Base-by-base conservation (phyloP, 2,888 invertebrate species). In the Tolmerus cingulatus region DNA sequence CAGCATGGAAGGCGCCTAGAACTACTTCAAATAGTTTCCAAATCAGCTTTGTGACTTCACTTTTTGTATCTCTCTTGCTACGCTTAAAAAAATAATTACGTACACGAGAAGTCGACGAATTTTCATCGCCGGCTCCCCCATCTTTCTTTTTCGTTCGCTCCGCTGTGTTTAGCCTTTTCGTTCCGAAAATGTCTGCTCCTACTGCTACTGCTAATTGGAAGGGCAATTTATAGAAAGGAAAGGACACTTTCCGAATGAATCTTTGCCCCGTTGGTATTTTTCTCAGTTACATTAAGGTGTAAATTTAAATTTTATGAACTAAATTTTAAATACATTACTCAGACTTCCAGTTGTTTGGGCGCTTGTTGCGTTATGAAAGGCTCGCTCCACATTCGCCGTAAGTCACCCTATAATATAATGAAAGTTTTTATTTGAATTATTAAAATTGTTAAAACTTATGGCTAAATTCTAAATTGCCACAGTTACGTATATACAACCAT, bases 331-430 rank as follows among this genome's bases (percentile, higher is more conserved):
- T 88, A 88, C 89, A 88, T 81, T 76, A 91, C 91, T 95, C 95
- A 96, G 95, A 96, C 96, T 93, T 96, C 96, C 93, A 96, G 94
- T 93, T 96, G 96, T 93, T 97, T 97, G 90, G 97, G 95, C 91
- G 95, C 95, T 91, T 95, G 95, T 90, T 97, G 96, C 90, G 96
- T 94, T 93, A 97, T 97, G 93, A 98, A 98, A 89, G 98, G 98
- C 93, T 98, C 98, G 91, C 97, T 97, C 99, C 99, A 99, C 98
- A 99, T 99, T 91, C 98, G 95, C 92, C 98, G 94, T 90, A 99
- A 94, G 94, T 99, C 99, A 89, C 99, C 98, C 98, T 98, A 93
- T 8, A 92, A 66, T 74, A 57, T 74, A 30, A 66, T 12, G 4
- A 66, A 57, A 57, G 2, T 8, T 14, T 2, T 43, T 43, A 12